Evolutionary conservation across 2,888 invertebrate genomes (phyloP).

Genomic region (Coelogynopora nodosa): DNA sequence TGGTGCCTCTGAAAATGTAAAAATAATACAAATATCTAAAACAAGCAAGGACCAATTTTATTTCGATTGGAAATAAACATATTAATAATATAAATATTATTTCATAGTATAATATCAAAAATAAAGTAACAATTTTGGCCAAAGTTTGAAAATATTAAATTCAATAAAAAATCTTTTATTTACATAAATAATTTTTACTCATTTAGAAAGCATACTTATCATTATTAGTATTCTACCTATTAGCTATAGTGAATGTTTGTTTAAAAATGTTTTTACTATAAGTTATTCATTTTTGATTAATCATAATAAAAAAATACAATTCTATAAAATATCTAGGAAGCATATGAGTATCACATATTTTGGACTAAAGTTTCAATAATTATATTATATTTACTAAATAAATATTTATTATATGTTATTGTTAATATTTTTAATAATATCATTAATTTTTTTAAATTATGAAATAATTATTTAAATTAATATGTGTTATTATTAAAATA

Average conservation of each 20-base stretch:
- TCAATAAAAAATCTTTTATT: neutral
- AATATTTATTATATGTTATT: neutral
- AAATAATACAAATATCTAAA: neutral
- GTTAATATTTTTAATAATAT: neutral
- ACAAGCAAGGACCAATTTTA: neutral
- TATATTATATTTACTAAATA: neutral
- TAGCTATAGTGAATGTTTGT: too few relatives aligned
- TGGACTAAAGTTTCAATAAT: too few relatives aligned
- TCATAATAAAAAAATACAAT: neutral
- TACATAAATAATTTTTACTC: neutral
- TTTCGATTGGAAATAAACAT: neutral
- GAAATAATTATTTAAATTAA: neutral
- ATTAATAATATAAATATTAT: neutral
- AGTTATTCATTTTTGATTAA: neutral
- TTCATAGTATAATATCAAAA: neutral
- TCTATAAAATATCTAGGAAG: neutral
- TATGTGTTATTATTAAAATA: neutral
- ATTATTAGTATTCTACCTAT: too few relatives aligned
- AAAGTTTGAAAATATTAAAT: too few relatives aligned
- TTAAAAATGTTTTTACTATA: neutral
- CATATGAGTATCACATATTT: too few relatives aligned
- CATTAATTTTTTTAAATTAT: neutral
- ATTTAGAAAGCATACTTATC: too few relatives aligned
- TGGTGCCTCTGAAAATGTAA: conserved; percentile 6
- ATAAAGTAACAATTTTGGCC: neutral